Evolutionary conservation across 2,888 invertebrate species (phyloP), one percentile per base, ranked within the genome.

Genomic region (Malacosoma neustria): DNA sequence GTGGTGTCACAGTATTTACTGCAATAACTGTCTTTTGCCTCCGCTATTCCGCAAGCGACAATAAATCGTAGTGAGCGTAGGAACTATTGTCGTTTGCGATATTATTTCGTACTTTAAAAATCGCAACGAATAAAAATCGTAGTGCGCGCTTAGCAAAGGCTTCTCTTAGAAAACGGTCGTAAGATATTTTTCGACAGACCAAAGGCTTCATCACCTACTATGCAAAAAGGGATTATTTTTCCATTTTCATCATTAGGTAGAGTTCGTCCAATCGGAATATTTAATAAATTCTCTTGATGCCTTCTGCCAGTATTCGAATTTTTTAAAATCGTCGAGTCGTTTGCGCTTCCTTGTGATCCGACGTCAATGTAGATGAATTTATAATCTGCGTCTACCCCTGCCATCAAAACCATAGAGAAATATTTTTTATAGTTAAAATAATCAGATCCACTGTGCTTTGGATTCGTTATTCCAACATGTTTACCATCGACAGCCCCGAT

Each of bases 361-460:
- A 54, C 43, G 34, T 51, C 48, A 36, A 48, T 38, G 9, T 6
- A 36, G 31, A 45, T 39, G 36, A 49, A 49, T 41, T 43, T 46
- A 35, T 44, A 46, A 38, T 40, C 32, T 15, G 47, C 46, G 41
- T 49, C 48, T 14, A 41, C 43, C 29, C 41, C 14, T 15, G 47
- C 52, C 38, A 51, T 31, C 31, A 54, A 43, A 31, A 54, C 46
- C 7, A 49, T 44, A 30, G 45, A 48, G 38, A 37, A 42, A 31
- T 33, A 44, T 30, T 41, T 32, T 42, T 50, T 47, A 35, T 49
- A 48, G 34, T 51, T 51, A 37, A 43, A 48, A 42, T 32, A 38
- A 30, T 35, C 13, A 35, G 37, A 37, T 39, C 39, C 39, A 30
- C 35, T 35, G 37, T 39, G 22, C 29, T 35, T 29, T 32, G 39